Evolutionary conservation across 2,113 vertebrate species (phyloP).

Genomic region (Ptilorrhoa leucosticta): DNA sequence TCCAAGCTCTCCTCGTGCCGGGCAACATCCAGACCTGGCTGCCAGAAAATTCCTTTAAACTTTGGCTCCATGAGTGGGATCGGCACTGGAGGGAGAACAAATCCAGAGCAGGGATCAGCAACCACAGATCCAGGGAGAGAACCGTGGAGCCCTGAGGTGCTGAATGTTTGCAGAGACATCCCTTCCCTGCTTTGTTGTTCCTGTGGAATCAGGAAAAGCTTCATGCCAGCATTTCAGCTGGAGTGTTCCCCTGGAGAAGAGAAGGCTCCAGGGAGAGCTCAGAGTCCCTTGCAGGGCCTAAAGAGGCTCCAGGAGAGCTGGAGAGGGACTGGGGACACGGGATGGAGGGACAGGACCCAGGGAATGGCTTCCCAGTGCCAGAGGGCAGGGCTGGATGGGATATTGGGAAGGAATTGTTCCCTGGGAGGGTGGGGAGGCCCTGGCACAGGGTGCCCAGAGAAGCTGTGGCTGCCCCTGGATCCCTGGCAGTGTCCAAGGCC

Average conservation of each 20-base stretch:
- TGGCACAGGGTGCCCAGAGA: not conserved
- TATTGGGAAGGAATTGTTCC: not conserved
- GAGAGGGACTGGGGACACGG: not conserved
- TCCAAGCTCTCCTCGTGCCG: not conserved
- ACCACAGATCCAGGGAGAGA: not conserved
- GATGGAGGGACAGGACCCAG: accelerated
- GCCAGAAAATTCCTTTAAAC: not conserved
- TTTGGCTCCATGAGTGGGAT: accelerated
- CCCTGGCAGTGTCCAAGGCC: not conserved
- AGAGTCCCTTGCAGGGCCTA: not conserved
- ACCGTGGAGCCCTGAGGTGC: accelerated
- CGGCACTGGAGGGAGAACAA: accelerated
- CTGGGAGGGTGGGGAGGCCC: not conserved
- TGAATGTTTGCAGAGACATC: not conserved
- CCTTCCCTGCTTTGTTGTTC: not conserved
- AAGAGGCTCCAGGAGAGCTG: not conserved
- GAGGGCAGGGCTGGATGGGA: not conserved
- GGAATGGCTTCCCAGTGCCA: not conserved
- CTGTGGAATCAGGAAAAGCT: not conserved
- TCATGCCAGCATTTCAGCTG: not conserved
- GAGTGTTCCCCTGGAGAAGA: accelerated
- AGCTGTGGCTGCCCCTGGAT: not conserved
- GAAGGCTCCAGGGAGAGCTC: not conserved
- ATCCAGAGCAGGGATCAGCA: not conserved
- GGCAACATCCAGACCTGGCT: not conserved